A percentile compares a stretch with the other conserved stretches of the same genome.
Evolutionary conservation across 2,888 invertebrate species (phyloP).

Genomic region (Sthenelais limicola): DNA sequence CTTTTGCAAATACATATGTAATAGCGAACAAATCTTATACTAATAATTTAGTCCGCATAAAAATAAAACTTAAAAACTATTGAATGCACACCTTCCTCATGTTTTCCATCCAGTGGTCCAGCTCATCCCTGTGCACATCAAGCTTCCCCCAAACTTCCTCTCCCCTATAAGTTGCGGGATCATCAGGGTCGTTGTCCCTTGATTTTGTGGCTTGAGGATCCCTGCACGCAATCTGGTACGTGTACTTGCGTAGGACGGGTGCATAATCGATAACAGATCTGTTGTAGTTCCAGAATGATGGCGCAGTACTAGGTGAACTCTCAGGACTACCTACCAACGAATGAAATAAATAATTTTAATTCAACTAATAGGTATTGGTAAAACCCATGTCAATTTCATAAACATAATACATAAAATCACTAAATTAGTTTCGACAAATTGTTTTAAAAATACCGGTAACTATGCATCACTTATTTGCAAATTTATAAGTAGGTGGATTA

Average conservation of each 20-base stretch:
- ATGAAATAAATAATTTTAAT: background rate
- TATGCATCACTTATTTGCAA: background rate
- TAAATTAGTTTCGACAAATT: background rate
- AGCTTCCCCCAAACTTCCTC: conserved; percentile 43
- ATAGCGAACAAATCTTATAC: background rate
- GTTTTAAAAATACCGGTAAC: background rate
- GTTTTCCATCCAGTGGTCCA: conserved; percentile 67
- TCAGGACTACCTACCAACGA: conserved; percentile 30
- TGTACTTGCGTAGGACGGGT: conserved; percentile 63
- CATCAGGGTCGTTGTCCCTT: conserved; percentile 57
- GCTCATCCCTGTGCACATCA: conserved; percentile 53
- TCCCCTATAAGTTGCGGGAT: conserved; percentile 53
- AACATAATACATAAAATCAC: background rate
- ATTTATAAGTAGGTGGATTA: background rate
- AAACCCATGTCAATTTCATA: background rate
- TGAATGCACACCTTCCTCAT: conserved; percentile 63
- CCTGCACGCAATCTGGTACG: conserved; percentile 66
- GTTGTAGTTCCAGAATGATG: conserved; percentile 68
- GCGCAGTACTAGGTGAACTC: conserved; percentile 34
- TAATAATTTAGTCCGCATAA: background rate
- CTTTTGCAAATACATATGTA: no score
- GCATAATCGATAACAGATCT: conserved; percentile 61
- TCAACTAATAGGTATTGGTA: no score
- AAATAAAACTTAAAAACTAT: background rate
- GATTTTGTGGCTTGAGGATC: conserved; percentile 62